Evolutionary conservation across 2,113 vertebrate species (phyloP).

Genomic region (Pungitius pungitius): DNA sequence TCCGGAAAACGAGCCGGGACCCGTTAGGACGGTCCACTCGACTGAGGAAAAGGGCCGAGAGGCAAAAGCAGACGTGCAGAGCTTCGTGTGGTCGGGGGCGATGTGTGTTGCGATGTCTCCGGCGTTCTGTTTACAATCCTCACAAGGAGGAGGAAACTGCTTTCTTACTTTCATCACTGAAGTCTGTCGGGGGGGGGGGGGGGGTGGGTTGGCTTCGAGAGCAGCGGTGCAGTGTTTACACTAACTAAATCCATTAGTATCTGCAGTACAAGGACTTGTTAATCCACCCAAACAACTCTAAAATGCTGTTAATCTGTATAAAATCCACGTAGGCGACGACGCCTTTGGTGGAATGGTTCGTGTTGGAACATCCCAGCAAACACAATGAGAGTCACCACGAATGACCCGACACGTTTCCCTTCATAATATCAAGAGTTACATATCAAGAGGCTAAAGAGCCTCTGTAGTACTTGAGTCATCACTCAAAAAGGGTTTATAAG

Average conservation of each 20-base stretch:
- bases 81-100: conserved; percentile 49
- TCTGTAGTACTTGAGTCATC: too few species aligned
- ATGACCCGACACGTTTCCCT: too few species aligned
- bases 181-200: conserved; percentile 29
- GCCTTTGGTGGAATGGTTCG: too few species aligned
- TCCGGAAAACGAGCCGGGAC: conserved; percentile 66
- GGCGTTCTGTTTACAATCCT: conserved; percentile 46
- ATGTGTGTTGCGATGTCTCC: conserved; percentile 39
- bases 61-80: conserved; percentile 36
- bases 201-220: conserved; percentile 12
- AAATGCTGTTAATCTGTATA: too few species aligned
- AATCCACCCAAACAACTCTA: conserved; percentile 39
- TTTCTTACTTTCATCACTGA: conserved; percentile 26
- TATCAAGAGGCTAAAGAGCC: too few species aligned
- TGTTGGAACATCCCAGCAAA: too few species aligned
- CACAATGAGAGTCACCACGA: too few species aligned
- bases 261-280: conserved; percentile 30
- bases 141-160: conserved; percentile 39
- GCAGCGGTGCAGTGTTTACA: conserved; percentile 32
- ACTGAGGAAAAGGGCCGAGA: conserved; percentile 26
- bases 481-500: too few species aligned
- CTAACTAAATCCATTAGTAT: conserved; percentile 41
- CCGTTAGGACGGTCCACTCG: conserved; percentile 67
- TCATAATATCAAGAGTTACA: too few species aligned
- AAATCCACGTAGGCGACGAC: too few species aligned